These are phyloP conservation scores for Listronotus bonariensis DNA, from an alignment of 1,140 invertebrate species.

Conservation along the genomic window DNA sequence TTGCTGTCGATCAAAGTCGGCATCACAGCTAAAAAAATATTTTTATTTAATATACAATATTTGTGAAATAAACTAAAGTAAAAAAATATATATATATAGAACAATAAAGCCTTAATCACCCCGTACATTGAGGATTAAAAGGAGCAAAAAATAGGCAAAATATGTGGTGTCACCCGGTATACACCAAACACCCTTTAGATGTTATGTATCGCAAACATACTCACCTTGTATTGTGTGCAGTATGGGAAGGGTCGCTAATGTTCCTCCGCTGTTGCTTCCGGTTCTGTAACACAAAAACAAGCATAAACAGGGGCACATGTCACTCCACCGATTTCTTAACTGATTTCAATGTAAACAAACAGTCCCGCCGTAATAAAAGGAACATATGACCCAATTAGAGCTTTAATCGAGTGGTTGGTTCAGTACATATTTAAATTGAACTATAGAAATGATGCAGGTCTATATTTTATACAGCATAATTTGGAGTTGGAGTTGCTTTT, in stretches of 20 bases:
- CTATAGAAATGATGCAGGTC: no score
- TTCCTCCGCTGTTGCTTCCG: slow-evolving; percentile 48
- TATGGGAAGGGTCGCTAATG: slow-evolving; percentile 53
- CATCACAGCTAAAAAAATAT: slow-evolving; percentile 40
- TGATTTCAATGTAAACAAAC: neutral
- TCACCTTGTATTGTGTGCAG: slow-evolving; percentile 49
- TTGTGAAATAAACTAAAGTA: no score
- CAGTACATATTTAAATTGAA: no score
- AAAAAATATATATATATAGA: no score
- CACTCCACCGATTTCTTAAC: slow-evolving; percentile 1
- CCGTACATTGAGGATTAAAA: no score
- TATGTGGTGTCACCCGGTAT: neutral
- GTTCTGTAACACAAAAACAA: slow-evolving; percentile 28
- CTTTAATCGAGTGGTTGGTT: no score
- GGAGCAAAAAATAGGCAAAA: no score
- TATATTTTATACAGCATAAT: no score
- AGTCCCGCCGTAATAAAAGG: neutral
- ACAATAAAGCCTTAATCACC: no score
- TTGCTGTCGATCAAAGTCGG: slow-evolving; percentile 43
- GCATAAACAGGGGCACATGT: neutral
- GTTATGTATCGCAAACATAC: slow-evolving; percentile 9
- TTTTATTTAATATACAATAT: no score
- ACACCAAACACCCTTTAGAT: neutral
- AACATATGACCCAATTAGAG: neutral
- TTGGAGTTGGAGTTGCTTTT: no score